These are phyloP conservation scores for Lophius americanus DNA, from an alignment of 2,797 vertebrate genomes.

Conservation along the genomic window DNA sequence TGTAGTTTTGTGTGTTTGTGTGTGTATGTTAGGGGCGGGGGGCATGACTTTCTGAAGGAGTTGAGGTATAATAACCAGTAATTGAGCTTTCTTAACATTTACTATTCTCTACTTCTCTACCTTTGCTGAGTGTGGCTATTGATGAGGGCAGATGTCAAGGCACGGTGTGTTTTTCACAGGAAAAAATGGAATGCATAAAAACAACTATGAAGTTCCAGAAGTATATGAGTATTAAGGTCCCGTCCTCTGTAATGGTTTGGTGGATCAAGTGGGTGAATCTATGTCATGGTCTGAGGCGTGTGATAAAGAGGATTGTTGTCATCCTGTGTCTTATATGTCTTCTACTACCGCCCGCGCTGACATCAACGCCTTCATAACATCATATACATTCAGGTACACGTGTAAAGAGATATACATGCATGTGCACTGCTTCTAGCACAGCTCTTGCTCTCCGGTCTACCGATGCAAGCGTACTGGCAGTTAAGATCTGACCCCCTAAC, in stretches of 20 bases:
- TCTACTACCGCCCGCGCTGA: slow-evolving; percentile 74
- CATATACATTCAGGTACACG: slow-evolving; percentile 33
- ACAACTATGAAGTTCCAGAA: slow-evolving; percentile 51
- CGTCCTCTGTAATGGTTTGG: slow-evolving; percentile 65
- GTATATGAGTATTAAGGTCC: slow-evolving; percentile 57
- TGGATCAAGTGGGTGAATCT: slow-evolving; percentile 71
- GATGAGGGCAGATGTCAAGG: slow-evolving; percentile 80
- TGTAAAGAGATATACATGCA: slow-evolving; percentile 20
- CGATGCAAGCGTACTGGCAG: slow-evolving; percentile 54
- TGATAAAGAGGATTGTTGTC: slow-evolving; percentile 78
- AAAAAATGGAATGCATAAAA: slow-evolving; percentile 67
- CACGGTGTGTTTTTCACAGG: slow-evolving; percentile 44
- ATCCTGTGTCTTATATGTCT: slow-evolving; percentile 69
- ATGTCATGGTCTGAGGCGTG: slow-evolving; percentile 71
- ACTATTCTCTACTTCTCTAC: slow-evolving; percentile 42
- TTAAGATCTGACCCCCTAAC: slow-evolving; percentile 35
- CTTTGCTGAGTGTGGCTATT: slow-evolving; percentile 62
- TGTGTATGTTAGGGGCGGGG: slow-evolving; percentile 38
- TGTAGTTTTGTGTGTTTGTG: slow-evolving; percentile 35
- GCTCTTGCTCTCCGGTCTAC: slow-evolving; percentile 66
- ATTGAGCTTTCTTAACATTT: slow-evolving; percentile 68
- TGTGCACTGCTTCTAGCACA: slow-evolving; percentile 39
- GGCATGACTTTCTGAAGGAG: slow-evolving; percentile 69
- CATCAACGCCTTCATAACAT: slow-evolving; percentile 85
- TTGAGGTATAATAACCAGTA: slow-evolving; percentile 68